phyloP scores from a whole-genome alignment of 1,140 invertebrate species.

The Galleria mellonella region DNA sequence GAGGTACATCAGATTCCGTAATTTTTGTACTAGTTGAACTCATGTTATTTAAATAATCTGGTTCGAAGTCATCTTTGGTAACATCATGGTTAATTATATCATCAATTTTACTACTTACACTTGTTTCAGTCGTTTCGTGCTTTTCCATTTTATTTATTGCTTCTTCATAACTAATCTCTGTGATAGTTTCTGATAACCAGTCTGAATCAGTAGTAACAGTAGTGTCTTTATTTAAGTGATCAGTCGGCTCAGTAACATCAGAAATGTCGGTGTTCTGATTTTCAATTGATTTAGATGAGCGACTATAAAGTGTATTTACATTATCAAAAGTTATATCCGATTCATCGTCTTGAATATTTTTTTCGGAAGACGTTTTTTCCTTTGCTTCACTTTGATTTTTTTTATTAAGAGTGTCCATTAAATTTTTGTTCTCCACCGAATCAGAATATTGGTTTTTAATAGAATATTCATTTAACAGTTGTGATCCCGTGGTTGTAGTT shows the following conservation, averaged over 20 bases:
- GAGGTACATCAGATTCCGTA: slow-evolving; percentile 36
- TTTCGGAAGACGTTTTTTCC: not conserved
- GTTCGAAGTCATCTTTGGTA: slow-evolving; percentile 54
- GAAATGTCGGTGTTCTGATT: slow-evolving; percentile 14
- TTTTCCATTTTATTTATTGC: slow-evolving; percentile 36
- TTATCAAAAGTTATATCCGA: slow-evolving; percentile 7
- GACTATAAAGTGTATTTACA: slow-evolving; percentile 23
- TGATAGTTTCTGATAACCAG: slow-evolving; percentile 48
- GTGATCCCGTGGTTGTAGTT: slow-evolving; percentile 14
- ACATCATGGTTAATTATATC: slow-evolving; percentile 39
- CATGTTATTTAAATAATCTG: slow-evolving; percentile 57
- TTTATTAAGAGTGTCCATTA: not conserved
- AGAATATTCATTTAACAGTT: slow-evolving; percentile 34
- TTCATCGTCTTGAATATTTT: not conserved
- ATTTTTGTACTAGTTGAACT: slow-evolving; percentile 34
- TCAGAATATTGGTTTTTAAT: slow-evolving; percentile 34
- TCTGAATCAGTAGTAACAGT: slow-evolving; percentile 39
- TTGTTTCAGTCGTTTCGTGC: slow-evolving; percentile 31
- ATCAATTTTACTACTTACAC: slow-evolving; percentile 31
- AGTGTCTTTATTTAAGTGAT: not conserved
- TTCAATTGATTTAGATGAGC: slow-evolving; percentile 47
- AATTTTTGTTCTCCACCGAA: slow-evolving; percentile 8
- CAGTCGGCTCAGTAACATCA: slow-evolving; percentile 17
- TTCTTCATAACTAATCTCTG: slow-evolving; percentile 47
- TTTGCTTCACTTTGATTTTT: not conserved